Conservation (phyloP, 2,113 vertebrate genomes). For the Fulmarus glacialis region DNA sequence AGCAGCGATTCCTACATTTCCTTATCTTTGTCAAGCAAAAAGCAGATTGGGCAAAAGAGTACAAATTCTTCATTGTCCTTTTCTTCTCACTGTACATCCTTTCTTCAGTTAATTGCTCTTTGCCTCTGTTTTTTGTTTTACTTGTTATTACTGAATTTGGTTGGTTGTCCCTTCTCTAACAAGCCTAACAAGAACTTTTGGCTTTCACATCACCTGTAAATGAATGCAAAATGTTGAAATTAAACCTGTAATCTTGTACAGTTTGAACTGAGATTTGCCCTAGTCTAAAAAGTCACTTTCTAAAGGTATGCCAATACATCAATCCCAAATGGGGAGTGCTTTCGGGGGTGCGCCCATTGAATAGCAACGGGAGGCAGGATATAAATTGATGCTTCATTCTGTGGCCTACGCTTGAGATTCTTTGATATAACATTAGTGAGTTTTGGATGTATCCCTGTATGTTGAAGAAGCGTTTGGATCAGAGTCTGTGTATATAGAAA, state of each 20-base stretch:
- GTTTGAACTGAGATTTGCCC: not conserved
- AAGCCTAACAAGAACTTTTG: not conserved
- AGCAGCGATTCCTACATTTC: not conserved
- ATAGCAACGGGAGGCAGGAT: not conserved
- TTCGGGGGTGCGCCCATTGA: not conserved
- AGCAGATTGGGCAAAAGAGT: not conserved
- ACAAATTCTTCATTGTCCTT: not conserved
- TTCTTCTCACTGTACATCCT: not conserved
- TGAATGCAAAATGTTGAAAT: not conserved
- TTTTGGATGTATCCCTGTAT: not conserved
- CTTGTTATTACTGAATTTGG: not conserved
- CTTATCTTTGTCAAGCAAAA: not conserved
- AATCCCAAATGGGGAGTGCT: not conserved
- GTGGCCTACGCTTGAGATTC: not conserved
- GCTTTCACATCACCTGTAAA: not conserved
- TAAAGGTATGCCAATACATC: not conserved
- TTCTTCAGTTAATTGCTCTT: not conserved
- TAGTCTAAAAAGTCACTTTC: not conserved
- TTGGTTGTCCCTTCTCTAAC: not conserved
- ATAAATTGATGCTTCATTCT: not conserved
- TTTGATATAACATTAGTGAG: rapidly evolving
- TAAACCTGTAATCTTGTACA: not conserved
- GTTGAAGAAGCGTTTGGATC: not conserved
- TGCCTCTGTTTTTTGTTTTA: not conserved
- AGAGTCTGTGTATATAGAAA: not conserved